A percentile compares a stretch with the other conserved stretches of the same genome.
Conservation (phyloP, 2,888 invertebrate genomes). For the Smittia sp. region DNA sequence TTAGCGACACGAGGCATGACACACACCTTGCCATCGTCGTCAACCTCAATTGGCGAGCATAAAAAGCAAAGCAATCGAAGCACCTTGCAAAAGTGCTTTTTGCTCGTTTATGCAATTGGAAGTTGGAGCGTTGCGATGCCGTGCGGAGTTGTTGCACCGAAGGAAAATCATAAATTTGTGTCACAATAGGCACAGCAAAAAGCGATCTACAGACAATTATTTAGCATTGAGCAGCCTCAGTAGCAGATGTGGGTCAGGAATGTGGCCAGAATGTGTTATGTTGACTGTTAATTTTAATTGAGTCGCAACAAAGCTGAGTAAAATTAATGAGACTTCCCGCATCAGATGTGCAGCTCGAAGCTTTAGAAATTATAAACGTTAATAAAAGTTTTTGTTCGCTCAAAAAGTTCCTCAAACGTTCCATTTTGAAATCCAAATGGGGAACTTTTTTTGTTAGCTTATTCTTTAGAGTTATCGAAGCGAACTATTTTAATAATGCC, state of each 20-base stretch:
- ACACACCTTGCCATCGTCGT: background rate
- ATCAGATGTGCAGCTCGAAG: too few relatives aligned
- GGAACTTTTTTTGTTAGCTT: background rate
- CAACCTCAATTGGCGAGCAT: background rate
- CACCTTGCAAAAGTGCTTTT: background rate
- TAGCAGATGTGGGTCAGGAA: slow-evolving; percentile 3
- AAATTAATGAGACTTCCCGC: background rate
- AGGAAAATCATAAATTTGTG: background rate
- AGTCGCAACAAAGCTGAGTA: too few relatives aligned
- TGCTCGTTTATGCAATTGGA: background rate
- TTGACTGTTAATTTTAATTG: background rate
- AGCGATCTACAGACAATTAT: background rate
- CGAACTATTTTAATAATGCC: background rate
- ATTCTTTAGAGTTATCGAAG: background rate
- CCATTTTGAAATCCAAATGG: background rate
- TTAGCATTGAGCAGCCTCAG: background rate
- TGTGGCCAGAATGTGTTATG: slow-evolving; percentile 17
- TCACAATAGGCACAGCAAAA: background rate
- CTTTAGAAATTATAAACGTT: background rate
- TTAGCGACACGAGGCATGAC: too few relatives aligned
- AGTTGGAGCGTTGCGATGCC: background rate
- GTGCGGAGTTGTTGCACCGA: background rate
- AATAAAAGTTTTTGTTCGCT: too few relatives aligned
- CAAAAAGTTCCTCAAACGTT: too few relatives aligned
- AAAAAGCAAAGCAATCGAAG: background rate